Evolutionary conservation across 2,797 vertebrate species (phyloP).

Genomic region (Lutjanus argentimaculatus): DNA sequence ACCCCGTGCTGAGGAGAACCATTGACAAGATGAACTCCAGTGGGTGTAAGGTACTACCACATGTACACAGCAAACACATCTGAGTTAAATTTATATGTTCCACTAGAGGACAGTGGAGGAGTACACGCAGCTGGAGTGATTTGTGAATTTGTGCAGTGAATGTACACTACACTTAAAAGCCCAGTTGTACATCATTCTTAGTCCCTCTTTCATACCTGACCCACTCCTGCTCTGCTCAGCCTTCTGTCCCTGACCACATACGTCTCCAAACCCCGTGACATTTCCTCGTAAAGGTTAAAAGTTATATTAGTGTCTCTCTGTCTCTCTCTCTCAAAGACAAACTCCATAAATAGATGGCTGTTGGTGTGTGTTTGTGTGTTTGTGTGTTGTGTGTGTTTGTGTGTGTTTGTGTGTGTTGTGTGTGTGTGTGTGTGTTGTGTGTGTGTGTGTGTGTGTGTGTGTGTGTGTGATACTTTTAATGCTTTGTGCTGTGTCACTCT

Average conservation of each 20-base stretch:
- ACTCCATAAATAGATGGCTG: constrained; percentile 74
- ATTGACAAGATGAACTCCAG: constrained; percentile 95
- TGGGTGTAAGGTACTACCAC: constrained; percentile 92
- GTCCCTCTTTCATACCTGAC: constrained; percentile 32
- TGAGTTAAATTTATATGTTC: constrained; percentile 25
- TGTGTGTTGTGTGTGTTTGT: constrained; percentile 3
- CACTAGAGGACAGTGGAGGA: background rate
- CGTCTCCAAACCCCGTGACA: constrained; percentile 72
- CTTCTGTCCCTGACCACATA: constrained; percentile 17
- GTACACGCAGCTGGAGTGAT: background rate
- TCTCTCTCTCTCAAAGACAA: constrained; percentile 35
- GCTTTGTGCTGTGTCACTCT: constrained; percentile 71
- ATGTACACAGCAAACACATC: constrained; percentile 34
- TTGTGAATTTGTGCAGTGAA: constrained; percentile 11
- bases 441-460: background rate
- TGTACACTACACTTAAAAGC: background rate
- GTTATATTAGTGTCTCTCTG: constrained; percentile 78
- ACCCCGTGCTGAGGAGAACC: constrained; percentile 88
- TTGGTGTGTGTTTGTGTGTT: constrained; percentile 1
- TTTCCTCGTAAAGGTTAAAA: constrained; percentile 85
- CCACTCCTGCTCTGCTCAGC: constrained; percentile 8
- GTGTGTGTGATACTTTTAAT: constrained; percentile 27
- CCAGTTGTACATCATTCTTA: constrained; percentile 15
- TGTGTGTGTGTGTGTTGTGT: background rate
- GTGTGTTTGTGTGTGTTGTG: background rate